Base-by-base conservation (phyloP, 2,113 vertebrate species). In the Notothenia rossii region DNA sequence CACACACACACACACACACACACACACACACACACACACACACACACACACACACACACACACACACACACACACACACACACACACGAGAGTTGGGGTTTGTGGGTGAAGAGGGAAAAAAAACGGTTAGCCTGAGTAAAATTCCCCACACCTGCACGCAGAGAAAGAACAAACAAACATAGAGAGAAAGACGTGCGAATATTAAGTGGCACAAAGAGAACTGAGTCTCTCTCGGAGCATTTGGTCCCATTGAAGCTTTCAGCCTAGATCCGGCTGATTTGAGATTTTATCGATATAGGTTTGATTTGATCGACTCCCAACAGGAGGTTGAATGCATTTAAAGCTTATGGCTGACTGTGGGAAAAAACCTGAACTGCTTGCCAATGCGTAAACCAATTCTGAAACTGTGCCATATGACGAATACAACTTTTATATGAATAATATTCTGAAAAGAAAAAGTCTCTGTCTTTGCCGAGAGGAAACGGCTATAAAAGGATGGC, bases 111-210 rank as follows among this genome's bases (percentile, higher is more conserved):
- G 36, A 40, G 36, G 48, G 48, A 1, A 13, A 4, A 43, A 59
- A 64, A 22, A 0, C 12, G 33, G 15, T 18, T 20, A 66, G 29
- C 18, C 7, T 61, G 15, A 58, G 67, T 63, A 82, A 89, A 87
- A 86, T 86, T 86, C 80, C 85, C 82, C 79, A 77, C 89, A 91
- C 80, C 84, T 89, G 87, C 66, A 20, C 12, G 43, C 72, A 68
- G 25, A 81, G 61, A 78, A 72, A 83, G 79, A 45, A 73, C 7
- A n/a, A 5, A 25, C n/a, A 64, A 33, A 77, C 33, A 63, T 22
- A 74, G 40, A 33, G 43, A 53, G 25, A 77, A 48, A 68, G 20
- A 29, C 6, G 59, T 12, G 45, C 15, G n/a, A 45, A 68, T 50
- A 67, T 46, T 45, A 84, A 62, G 79, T 33, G 62, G 67, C 59